Evolutionary conservation across 2,888 invertebrate genomes (phyloP).

Genomic region (Tribolium freemani): DNA sequence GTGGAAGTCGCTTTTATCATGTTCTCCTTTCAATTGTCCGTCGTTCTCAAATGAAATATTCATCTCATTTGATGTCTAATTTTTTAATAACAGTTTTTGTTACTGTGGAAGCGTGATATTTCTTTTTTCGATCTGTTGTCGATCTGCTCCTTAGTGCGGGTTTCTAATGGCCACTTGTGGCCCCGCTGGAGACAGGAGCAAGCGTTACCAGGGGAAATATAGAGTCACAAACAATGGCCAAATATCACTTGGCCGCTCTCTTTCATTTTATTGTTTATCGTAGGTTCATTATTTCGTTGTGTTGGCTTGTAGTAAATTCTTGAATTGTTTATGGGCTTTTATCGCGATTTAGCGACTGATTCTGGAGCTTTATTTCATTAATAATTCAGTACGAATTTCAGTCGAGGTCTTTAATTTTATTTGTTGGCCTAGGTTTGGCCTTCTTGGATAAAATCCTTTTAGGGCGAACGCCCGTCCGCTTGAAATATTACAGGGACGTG

Average conservation of each 20-base stretch:
- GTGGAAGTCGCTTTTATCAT: not conserved
- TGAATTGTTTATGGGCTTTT: constrained; percentile 36
- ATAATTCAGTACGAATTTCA: constrained; percentile 39
- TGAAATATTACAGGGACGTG: constrained; percentile 46
- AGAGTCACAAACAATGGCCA: constrained; percentile 16
- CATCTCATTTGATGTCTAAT: constrained; percentile 6
- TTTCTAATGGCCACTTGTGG: constrained; percentile 19
- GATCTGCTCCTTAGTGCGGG: not conserved
- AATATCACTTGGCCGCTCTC: constrained; percentile 21
- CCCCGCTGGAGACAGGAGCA: not conserved
- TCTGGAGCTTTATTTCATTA: constrained; percentile 32
- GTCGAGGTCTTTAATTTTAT: constrained; percentile 36
- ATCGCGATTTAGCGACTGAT: constrained; percentile 34
- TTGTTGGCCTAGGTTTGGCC: constrained; percentile 33
- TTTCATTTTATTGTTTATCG: constrained; percentile 36
- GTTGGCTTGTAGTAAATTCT: constrained; percentile 11
- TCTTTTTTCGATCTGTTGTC: not conserved
- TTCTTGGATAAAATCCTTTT: constrained; percentile 35
- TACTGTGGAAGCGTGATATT: not conserved
- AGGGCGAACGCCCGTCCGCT: constrained; percentile 34
- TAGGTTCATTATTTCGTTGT: constrained; percentile 20
- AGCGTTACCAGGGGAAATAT: constrained; percentile 19
- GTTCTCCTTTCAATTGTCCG: not conserved
- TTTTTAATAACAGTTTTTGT: not conserved
- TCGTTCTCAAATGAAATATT: constrained; percentile 8